phyloP scores from a whole-genome alignment of 2,888 invertebrate genomes.

The Sphaerophoria taeniata region DNA sequence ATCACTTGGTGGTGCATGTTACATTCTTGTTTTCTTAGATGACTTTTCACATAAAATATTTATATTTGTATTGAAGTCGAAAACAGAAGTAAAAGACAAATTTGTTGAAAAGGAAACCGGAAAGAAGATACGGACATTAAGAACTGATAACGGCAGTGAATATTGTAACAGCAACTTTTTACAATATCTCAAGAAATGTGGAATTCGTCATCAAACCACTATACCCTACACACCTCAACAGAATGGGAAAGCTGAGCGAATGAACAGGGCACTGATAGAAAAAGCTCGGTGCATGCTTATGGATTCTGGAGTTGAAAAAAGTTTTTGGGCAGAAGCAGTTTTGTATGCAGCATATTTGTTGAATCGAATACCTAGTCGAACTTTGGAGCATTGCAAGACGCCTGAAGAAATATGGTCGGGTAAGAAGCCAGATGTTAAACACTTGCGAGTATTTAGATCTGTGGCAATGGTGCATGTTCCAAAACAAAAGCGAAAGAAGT shows the following conservation, averaged over 20 bases:
- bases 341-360: too few species aligned
- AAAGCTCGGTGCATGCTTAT: conserved; percentile 1
- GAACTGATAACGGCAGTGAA: background rate
- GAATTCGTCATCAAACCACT: conserved; percentile 2
- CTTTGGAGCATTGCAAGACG: background rate
- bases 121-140: background rate
- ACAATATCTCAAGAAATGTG: background rate
- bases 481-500: background rate
- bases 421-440: background rate
- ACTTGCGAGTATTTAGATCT: background rate
- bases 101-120: background rate
- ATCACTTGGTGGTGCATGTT: background rate
- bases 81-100: background rate
- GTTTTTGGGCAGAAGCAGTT: background rate
- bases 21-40: too few species aligned
- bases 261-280: background rate
- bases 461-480: background rate
- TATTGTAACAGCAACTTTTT: background rate
- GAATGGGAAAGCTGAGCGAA: too few species aligned
- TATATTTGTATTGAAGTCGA: background rate
- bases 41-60: too few species aligned
- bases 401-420: background rate
- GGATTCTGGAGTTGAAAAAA: background rate
- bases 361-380: background rate
- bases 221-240: background rate